Conservation (phyloP, 2,888 invertebrate genomes). For the Ectropis crepuscularia region DNA sequence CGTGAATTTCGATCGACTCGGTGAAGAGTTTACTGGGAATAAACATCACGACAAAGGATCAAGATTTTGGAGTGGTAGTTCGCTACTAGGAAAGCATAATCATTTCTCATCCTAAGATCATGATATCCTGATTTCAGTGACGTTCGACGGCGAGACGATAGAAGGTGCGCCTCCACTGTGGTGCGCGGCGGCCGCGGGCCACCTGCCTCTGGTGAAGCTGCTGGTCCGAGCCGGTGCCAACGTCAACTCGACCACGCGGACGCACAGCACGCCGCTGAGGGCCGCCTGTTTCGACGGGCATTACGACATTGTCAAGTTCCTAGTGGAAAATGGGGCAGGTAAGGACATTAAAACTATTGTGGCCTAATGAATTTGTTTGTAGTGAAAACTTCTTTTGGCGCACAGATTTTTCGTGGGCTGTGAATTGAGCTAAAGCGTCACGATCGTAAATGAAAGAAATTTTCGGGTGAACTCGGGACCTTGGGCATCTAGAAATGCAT, state of each 20-base stretch:
- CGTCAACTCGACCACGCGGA: slow-evolving; percentile 97
- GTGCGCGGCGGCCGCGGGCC: slow-evolving; percentile 99
- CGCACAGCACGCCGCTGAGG: slow-evolving; percentile 96
- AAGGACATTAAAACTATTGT: slow-evolving; percentile 45
- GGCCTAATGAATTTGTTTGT: too few species aligned
- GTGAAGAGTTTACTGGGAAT: too few species aligned
- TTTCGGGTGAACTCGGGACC: too few species aligned
- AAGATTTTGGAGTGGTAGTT: too few species aligned
- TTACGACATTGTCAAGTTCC: slow-evolving; percentile 96
- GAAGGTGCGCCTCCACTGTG: slow-evolving; percentile 98
- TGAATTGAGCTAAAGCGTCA: too few species aligned
- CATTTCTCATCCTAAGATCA: not conserved
- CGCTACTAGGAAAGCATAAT: too few species aligned
- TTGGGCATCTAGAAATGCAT: too few species aligned
- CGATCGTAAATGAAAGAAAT: too few species aligned
- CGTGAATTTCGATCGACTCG: too few species aligned
- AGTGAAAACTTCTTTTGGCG: too few species aligned
- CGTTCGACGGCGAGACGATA: slow-evolving; percentile 98
- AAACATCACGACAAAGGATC: too few species aligned
- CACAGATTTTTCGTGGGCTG: too few species aligned
- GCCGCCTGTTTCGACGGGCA: slow-evolving; percentile 99
- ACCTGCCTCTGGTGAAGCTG: slow-evolving; percentile 93
- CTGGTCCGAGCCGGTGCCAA: slow-evolving; percentile 94
- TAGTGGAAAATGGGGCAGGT: slow-evolving; percentile 96
- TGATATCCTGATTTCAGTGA: slow-evolving; percentile 85